Conservation (phyloP, 2,888 invertebrate species). For the Agrypnus murinus region DNA sequence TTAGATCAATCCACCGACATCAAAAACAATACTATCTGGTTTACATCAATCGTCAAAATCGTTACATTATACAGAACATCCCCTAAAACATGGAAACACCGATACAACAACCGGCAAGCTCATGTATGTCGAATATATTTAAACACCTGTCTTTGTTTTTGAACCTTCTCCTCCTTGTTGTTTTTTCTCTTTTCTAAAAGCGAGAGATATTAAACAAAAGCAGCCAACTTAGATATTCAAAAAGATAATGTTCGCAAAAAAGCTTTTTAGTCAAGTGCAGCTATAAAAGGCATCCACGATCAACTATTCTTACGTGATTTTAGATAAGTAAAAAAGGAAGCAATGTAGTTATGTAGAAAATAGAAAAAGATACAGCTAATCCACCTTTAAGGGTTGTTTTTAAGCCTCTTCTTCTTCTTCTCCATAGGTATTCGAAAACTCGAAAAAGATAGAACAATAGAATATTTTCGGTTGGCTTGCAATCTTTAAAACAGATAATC, state of each 20-base stretch:
- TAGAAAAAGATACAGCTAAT: background rate
- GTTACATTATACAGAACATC: constrained; percentile 59
- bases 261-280: constrained; percentile 48
- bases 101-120: constrained; percentile 40
- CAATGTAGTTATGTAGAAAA: background rate
- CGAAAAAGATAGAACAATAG: constrained; percentile 38
- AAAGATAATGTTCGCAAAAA: constrained; percentile 50
- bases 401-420: constrained; percentile 16
- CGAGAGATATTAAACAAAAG: constrained; percentile 31
- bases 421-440: constrained; percentile 36
- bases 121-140: constrained; percentile 55
- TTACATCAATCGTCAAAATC: constrained; percentile 57
- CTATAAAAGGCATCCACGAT: background rate
- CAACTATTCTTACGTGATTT: constrained; percentile 9
- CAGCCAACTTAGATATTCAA: constrained; percentile 52
- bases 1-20: constrained; percentile 54
- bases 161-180: constrained; percentile 38
- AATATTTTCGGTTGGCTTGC: constrained; percentile 26
- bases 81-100: constrained; percentile 58
- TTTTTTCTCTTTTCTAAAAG: constrained; percentile 45
- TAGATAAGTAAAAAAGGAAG: background rate
- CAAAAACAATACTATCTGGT: constrained; percentile 58
- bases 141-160: constrained; percentile 52
- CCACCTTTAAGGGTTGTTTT: background rate
- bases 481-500: constrained; percentile 32